Percentiles rank a stretch among this genome's conserved stretches.
Evolutionary conservation across 2,888 invertebrate genomes (phyloP).

Genomic region (Cryptocheilus praepositus): DNA sequence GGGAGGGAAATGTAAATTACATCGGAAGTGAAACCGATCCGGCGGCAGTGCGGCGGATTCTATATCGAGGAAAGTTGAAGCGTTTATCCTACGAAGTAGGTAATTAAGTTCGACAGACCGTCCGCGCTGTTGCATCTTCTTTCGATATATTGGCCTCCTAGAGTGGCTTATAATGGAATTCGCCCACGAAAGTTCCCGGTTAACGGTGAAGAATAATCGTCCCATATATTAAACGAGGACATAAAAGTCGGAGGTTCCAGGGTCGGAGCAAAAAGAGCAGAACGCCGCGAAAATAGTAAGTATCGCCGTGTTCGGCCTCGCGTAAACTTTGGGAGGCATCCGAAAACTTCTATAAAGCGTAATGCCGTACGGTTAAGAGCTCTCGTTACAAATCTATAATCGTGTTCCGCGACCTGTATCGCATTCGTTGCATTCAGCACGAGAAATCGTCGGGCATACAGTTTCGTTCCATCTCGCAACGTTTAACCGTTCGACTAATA

Average conservation of each 20-base stretch:
- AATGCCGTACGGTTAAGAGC: too few species aligned
- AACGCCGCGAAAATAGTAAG: constrained; percentile 41
- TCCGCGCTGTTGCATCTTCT: constrained; percentile 20
- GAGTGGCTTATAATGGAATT: constrained; percentile 42
- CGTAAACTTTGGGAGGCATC: too few species aligned
- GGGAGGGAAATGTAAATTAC: too few species aligned
- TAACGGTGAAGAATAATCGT: constrained; percentile 52
- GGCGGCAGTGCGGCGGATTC: background rate
- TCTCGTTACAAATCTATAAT: too few species aligned
- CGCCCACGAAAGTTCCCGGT: constrained; percentile 48
- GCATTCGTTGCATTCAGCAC: too few species aligned
- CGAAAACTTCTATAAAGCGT: too few species aligned
- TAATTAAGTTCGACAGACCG: constrained; percentile 42
- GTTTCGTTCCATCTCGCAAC: too few species aligned
- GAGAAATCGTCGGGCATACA: too few species aligned
- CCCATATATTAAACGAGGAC: constrained; percentile 47
- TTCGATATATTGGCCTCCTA: constrained; percentile 21
- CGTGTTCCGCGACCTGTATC: too few species aligned
- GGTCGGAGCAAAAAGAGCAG: background rate
- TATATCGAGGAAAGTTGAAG: background rate
- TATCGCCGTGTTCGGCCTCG: constrained; percentile 53
- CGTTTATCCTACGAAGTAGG: constrained; percentile 30
- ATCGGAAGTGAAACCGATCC: too few species aligned
- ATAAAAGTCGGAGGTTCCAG: constrained; percentile 39
- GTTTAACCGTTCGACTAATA: too few species aligned